Base-by-base conservation (phyloP, 2,888 invertebrate genomes). In the Oscheius myriophilus region DNA sequence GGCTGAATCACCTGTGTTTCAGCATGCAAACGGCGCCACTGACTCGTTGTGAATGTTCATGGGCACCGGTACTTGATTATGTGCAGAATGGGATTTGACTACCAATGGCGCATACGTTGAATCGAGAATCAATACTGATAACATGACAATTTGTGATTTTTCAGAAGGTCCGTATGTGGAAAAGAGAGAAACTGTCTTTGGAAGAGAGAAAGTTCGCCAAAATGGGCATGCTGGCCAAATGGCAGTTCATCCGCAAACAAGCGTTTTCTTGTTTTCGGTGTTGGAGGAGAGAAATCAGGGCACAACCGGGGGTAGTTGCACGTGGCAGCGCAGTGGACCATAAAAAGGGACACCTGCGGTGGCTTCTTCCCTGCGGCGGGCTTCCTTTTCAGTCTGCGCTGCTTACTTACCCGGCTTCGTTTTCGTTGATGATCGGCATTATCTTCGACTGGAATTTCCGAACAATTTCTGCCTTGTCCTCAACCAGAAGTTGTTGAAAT, bases 401-500 rank as follows among this genome's bases (percentile, higher is more conserved):
- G 3, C 4, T 33, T 33, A 23, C 52, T 53, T 42, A 63, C 63
- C 52, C 45, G 14, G 52, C 16, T 18, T 63, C 63, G 39, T 63
- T 53, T 25, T 63, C 63, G 3, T 53, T 42, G 26, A 63, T 63
- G 42, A 52, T 39, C 1, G 63, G 63, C 63, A 63, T 63, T 18
- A 42, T 39, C 42, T 52, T 45, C 63, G 67, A 43, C 73, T 75
- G 26, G 58, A 75, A 55, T 65, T 71, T 71, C 33, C 72, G 69
- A 39, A 75, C 69, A 46, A 75, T 75, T 49, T 69, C 69, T 39
- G 65, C 63, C 25, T 76, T 76, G 41, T 76, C 75, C 49, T 76
- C 71, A 41, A 69, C 55, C 26, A 76, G 65, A 33, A 73, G 18
- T 57, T 71, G 70, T 49, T 71, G 70, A 14, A 71, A 63, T 51